Conservation (phyloP, 2,113 vertebrate species). For the Garra rufa region DNA sequence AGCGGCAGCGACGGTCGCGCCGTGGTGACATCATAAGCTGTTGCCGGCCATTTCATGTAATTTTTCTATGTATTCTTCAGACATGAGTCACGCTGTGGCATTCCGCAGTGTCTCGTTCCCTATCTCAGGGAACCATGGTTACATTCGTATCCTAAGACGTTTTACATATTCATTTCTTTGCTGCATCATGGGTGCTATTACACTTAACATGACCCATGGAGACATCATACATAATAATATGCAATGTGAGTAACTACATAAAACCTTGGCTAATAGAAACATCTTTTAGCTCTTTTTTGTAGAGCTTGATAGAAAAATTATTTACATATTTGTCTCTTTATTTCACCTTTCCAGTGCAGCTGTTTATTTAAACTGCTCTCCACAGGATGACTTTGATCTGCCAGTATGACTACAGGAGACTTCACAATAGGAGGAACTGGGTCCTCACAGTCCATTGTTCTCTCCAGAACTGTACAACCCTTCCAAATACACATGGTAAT, state of each 20-base stretch:
- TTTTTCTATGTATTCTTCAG: too few species aligned
- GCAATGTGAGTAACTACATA: constrained; percentile 30
- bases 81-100: too few species aligned
- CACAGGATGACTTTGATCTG: constrained; percentile 60
- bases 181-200: neutral
- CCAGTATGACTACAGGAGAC: constrained; percentile 62
- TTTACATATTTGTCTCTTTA: constrained; percentile 42
- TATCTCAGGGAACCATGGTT: too few species aligned
- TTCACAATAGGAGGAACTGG: constrained; percentile 70
- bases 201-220: constrained; percentile 24
- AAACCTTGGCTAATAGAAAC: constrained; percentile 30
- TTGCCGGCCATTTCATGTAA: too few species aligned
- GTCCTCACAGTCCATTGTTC: constrained; percentile 75
- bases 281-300: too few species aligned
- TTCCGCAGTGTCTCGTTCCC: too few species aligned
- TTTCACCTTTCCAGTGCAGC: constrained; percentile 42
- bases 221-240: constrained; percentile 37
- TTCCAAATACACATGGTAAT: constrained; percentile 77
- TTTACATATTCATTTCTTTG: neutral
- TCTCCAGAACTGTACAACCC: constrained; percentile 75
- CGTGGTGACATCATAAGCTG: too few species aligned
- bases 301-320: constrained; percentile 48
- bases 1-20: too few species aligned
- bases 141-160: too few species aligned
- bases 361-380: constrained; percentile 53